Base-by-base conservation (phyloP, 1,140 invertebrate species). In the Brachionus rotundiformis region DNA sequence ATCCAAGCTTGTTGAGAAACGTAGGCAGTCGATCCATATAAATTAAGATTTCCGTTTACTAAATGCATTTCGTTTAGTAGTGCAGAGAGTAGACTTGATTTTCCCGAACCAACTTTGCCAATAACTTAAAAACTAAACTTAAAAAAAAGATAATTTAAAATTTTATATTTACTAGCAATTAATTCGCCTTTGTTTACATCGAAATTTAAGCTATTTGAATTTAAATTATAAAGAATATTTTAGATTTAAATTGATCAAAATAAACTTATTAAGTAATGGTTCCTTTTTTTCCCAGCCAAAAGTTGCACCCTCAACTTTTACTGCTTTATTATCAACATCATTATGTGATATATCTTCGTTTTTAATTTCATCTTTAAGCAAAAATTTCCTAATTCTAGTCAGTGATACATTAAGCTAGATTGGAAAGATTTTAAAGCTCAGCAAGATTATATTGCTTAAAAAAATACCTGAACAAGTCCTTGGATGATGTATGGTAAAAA, bases 31-130 rank as follows among this genome's bases (percentile, higher is more conserved):
- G 90, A 90, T 47, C 94, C 90, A 86, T 89, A 89, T 13, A 93
- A 93, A 85, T 93, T 94, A 13, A 95, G 93, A 80, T 90, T 88
- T 25, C 81, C 81, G 1, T 79, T 25, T 23, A 94, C 94, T 13
- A 91, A 84, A 88, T 93, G 91, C 93, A 96, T 95, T 90, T 96
- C 94, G 29, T 94, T 94, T 0, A 96, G 89, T 61, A 95, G 89
- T 1, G 94, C 93, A n/a, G 93, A 92, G 36, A 96, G 88, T 1
- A 96, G 88, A 31, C 94, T 95, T 84, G 92, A 94, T 89, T 97
- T 96, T 39, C 95, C 95, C 39, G 93, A 92, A 79, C 94, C 95
- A 1, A 96, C 94, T 65, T 91, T 91, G 36, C 95, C 95, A 39
- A 95, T 93, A 54, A 95, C 63, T 68, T 23, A 19, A 36, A 36